phyloP scores from a whole-genome alignment of 2,797 vertebrate species.

The Rhynchonycteris naso region DNA sequence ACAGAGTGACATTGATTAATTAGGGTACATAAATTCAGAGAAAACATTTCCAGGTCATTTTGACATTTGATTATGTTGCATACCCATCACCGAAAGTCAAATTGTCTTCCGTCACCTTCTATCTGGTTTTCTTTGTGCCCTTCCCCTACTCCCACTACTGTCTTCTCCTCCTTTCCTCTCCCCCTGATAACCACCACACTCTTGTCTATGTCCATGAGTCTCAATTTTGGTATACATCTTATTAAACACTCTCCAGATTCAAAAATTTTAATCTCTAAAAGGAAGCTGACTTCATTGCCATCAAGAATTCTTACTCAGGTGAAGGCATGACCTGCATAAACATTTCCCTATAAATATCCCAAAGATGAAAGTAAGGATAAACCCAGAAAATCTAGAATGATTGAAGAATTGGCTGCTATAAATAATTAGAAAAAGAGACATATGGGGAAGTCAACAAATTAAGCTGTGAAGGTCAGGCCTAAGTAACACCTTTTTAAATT shows the following conservation, averaged over 20 bases:
- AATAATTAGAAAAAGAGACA: slow-evolving; percentile 65
- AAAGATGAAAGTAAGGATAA: slow-evolving; percentile 33
- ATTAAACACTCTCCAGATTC: not conserved
- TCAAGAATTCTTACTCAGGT: slow-evolving; percentile 60
- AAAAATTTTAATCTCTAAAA: slow-evolving; percentile 68
- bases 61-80: too few species aligned
- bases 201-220: too few species aligned
- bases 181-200: too few species aligned
- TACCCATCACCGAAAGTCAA: too few species aligned
- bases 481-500: not conserved
- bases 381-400: slow-evolving; percentile 64
- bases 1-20: too few species aligned
- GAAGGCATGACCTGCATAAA: slow-evolving; percentile 58
- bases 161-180: too few species aligned
- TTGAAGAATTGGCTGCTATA: slow-evolving; percentile 43
- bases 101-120: too few species aligned
- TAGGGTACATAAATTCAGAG: too few species aligned
- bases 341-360: slow-evolving; percentile 68
- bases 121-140: too few species aligned
- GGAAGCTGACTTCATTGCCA: slow-evolving; percentile 27
- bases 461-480: slow-evolving; percentile 20
- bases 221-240: not conserved
- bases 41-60: too few species aligned
- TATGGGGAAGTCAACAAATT: not conserved
- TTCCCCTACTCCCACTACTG: too few species aligned